Conservation (phyloP, 2,888 invertebrate species). For the Caradrina kadenii region DNA sequence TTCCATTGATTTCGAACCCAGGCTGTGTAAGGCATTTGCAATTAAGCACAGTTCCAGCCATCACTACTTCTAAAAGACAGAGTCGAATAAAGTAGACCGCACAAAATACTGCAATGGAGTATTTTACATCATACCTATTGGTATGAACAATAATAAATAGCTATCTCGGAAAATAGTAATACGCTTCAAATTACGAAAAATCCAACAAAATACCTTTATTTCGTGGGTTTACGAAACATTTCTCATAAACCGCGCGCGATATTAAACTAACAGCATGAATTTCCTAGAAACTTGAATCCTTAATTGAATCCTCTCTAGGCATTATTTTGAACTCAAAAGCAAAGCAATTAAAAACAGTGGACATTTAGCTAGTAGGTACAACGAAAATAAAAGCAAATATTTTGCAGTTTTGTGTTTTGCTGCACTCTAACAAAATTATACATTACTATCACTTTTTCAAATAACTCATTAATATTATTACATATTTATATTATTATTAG, state of each 20-base stretch:
- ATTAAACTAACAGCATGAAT: background rate
- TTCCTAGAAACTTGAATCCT: background rate
- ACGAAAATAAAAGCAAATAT: background rate
- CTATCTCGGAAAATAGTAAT: background rate
- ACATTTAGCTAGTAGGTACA: background rate
- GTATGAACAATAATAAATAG: background rate
- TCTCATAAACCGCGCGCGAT: background rate
- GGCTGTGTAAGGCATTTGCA: background rate
- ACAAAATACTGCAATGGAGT: background rate
- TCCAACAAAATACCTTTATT: background rate
- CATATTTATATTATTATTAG: background rate
- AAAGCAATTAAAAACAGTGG: conserved; percentile 17
- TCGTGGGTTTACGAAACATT: background rate
- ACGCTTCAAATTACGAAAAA: background rate
- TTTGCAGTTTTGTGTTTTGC: background rate
- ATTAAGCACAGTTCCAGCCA: background rate
- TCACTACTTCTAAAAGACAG: background rate
- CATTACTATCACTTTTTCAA: background rate
- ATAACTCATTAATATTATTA: no score
- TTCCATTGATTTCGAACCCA: conserved; percentile 1
- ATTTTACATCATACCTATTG: no score
- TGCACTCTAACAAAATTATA: background rate
- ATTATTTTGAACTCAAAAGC: conserved; percentile 18
- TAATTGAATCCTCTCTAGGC: background rate
- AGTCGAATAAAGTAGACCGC: background rate